Conservation (phyloP, 2,888 invertebrate species). For the Parnassius mnemosyne region DNA sequence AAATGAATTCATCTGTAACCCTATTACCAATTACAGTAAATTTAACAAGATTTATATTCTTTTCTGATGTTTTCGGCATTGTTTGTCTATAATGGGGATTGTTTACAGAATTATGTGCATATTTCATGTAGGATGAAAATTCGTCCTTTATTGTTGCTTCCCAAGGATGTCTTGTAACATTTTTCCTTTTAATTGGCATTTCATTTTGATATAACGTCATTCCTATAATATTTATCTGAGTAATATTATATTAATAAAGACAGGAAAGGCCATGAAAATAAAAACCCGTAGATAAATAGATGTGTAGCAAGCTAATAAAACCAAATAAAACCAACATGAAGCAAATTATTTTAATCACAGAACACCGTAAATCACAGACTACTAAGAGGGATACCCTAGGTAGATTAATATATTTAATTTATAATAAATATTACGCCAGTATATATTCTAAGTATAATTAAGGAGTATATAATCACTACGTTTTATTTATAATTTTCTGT, state of each 20-base stretch:
- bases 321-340: too few species aligned
- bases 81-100: conserved; percentile 53
- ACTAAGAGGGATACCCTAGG: too few species aligned
- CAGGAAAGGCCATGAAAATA: too few species aligned
- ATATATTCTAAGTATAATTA: too few species aligned
- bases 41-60: conserved; percentile 27
- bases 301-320: too few species aligned
- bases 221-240: neutral
- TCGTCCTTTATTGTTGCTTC: conserved; percentile 49
- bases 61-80: conserved; percentile 35
- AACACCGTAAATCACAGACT: too few species aligned
- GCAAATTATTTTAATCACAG: too few species aligned
- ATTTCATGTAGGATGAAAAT: conserved; percentile 45
- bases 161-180: conserved; percentile 54
- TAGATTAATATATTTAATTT: too few species aligned
- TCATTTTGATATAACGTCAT: conserved; percentile 10
- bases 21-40: conserved; percentile 63
- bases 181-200: conserved; percentile 33
- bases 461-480: too few species aligned
- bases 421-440: too few species aligned
- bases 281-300: too few species aligned
- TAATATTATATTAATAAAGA: neutral
- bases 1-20: conserved; percentile 60
- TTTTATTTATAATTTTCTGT: too few species aligned
- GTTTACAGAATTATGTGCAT: conserved; percentile 59